Conservation (phyloP, 2,113 vertebrate species). For the Scophthalmus maximus region DNA sequence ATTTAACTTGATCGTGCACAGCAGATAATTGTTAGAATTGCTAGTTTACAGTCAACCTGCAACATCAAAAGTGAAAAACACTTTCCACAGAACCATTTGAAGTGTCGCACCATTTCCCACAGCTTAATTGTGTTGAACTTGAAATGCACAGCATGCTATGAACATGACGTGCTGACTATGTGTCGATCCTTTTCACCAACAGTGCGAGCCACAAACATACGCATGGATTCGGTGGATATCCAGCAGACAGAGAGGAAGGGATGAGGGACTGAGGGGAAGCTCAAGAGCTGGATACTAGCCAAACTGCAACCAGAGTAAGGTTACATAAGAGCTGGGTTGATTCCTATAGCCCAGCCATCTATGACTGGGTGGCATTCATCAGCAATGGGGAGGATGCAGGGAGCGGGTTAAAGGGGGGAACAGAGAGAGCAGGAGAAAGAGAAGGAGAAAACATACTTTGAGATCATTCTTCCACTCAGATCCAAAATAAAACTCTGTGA, state of each 20-base stretch:
- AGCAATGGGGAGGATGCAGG: neutral
- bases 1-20: neutral
- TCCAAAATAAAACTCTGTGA: neutral
- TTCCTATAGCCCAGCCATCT: constrained; percentile 47
- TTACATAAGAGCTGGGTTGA: constrained; percentile 56
- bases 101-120: neutral
- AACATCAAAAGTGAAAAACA: neutral
- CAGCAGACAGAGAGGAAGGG: constrained; percentile 8
- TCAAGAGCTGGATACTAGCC: constrained; percentile 38
- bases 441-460: neutral
- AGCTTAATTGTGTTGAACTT: neutral
- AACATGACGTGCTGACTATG: neutral
- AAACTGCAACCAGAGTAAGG: constrained; percentile 38
- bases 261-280: constrained; percentile 23
- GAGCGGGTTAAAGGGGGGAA: neutral
- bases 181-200: neutral
- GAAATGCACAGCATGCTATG: neutral
- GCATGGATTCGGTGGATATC: constrained; percentile 1
- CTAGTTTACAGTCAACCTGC: neutral
- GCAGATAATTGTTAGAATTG: constrained; percentile 3
- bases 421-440: neutral
- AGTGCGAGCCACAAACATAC: neutral
- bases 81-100: neutral
- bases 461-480: constrained; percentile 12
- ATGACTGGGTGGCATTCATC: constrained; percentile 67